Evolutionary conservation across 2,888 invertebrate genomes (phyloP).

Genomic region (Cryptocephalus primarius): DNA sequence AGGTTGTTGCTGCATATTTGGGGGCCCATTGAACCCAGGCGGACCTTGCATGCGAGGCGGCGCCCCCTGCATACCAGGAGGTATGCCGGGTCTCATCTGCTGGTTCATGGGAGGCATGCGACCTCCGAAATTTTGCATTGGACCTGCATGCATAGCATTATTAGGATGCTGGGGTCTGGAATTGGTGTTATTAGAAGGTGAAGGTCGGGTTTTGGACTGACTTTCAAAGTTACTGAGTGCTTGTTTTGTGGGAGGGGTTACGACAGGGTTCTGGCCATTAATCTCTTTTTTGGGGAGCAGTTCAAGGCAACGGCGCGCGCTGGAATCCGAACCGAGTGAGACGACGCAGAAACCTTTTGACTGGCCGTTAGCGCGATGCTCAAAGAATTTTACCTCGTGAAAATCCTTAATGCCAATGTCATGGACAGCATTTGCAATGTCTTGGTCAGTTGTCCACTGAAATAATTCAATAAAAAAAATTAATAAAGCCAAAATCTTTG

Average conservation of each 20-base stretch:
- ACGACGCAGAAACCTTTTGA: slow-evolving; percentile 97
- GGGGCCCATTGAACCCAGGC: slow-evolving; percentile 48
- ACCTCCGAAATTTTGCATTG: slow-evolving; percentile 44
- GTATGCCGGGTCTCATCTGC: slow-evolving; percentile 36
- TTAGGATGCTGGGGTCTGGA: slow-evolving; percentile 50
- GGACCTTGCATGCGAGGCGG: slow-evolving; percentile 45
- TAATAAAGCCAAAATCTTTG: too few species aligned
- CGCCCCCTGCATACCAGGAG: slow-evolving; percentile 46
- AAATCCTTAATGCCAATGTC: slow-evolving; percentile 87
- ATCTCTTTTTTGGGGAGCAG: slow-evolving; percentile 90
- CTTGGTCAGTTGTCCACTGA: slow-evolving; percentile 97
- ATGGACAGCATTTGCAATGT: slow-evolving; percentile 82
- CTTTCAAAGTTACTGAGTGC: slow-evolving; percentile 78
- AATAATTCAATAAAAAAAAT: slow-evolving; percentile 25
- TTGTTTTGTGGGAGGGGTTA: slow-evolving; percentile 92
- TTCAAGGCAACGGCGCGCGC: slow-evolving; percentile 83
- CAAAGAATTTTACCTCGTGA: slow-evolving; percentile 97
- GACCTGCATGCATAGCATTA: slow-evolving; percentile 45
- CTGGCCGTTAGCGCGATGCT: slow-evolving; percentile 97
- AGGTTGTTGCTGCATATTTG: slow-evolving; percentile 37
- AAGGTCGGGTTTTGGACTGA: slow-evolving; percentile 80
- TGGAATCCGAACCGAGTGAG: slow-evolving; percentile 84
- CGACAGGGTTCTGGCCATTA: slow-evolving; percentile 90
- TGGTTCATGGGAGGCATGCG: slow-evolving; percentile 40
- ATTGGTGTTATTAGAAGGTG: slow-evolving; percentile 57